Percentiles rank a stretch among this genome's conserved stretches.
Conservation (phyloP, 2,113 vertebrate genomes). For the Protobothrops mucrosquamatus region DNA sequence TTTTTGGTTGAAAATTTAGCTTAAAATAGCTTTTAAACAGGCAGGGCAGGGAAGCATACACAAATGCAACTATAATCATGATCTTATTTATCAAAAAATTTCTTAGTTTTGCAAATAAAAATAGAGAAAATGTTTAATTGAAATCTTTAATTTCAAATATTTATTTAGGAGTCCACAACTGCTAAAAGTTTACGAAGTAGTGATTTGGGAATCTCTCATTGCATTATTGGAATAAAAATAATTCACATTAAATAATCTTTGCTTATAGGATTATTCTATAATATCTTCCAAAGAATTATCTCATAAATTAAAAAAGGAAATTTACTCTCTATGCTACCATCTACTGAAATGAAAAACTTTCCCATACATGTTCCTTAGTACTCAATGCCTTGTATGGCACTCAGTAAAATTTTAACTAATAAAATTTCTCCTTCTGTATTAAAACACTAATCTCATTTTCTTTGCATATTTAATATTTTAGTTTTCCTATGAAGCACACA, state of each 20-base stretch:
- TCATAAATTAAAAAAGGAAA: background rate
- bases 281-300: background rate
- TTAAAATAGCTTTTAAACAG: background rate
- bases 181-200: background rate
- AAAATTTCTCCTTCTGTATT: background rate
- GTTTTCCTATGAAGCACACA: background rate
- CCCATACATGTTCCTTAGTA: background rate
- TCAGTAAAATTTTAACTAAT: background rate
- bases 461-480: background rate
- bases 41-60: background rate
- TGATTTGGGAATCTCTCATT: background rate
- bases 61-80: background rate
- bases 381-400: background rate
- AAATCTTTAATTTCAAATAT: background rate
- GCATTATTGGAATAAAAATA: background rate
- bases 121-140: background rate
- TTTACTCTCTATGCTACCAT: background rate
- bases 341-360: background rate
- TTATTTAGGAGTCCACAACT: background rate
- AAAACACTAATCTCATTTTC: background rate
- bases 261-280: background rate
- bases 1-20: background rate
- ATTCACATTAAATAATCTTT: background rate
- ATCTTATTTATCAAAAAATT: background rate
- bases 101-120: background rate